These are phyloP conservation scores for Mus minutoides DNA, from an alignment of 2,797 vertebrate genomes.

Conservation along the genomic window DNA sequence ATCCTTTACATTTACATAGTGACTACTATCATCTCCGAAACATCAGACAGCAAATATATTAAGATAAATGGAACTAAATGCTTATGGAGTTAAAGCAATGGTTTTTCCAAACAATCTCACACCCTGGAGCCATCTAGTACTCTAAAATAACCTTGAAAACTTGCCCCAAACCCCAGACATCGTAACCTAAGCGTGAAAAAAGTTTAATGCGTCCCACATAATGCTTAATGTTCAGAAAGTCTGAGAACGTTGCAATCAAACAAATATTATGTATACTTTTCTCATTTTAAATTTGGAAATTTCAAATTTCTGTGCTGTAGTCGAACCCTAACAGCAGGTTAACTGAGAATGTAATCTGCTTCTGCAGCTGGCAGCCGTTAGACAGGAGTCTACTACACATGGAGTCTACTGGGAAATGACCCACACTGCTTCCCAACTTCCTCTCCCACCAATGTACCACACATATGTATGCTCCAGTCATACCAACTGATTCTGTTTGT, in stretches of 20 bases:
- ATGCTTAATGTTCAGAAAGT: neutral
- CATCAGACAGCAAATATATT: neutral
- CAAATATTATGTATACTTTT: neutral
- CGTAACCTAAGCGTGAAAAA: neutral
- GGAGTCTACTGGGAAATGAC: neutral
- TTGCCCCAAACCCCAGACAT: neutral
- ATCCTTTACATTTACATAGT: slow-evolving; percentile 1
- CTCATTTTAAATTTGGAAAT: slow-evolving; percentile 5
- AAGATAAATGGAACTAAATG: neutral
- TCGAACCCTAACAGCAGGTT: neutral
- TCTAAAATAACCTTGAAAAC: neutral
- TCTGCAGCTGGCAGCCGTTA: neutral
- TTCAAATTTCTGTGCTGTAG: neutral
- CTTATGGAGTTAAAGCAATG: neutral
- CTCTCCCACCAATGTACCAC: neutral
- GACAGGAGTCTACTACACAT: neutral
- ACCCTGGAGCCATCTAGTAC: neutral
- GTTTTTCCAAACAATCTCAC: neutral
- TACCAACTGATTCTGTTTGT: neutral
- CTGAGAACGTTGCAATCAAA: neutral
- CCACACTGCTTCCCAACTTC: neutral
- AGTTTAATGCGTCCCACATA: neutral
- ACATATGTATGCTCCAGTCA: neutral
- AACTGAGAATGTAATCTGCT: neutral
- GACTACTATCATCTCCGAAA: neutral